Conservation (phyloP, 2,797 vertebrate species). For the Cryptoblepharus egeriae region DNA sequence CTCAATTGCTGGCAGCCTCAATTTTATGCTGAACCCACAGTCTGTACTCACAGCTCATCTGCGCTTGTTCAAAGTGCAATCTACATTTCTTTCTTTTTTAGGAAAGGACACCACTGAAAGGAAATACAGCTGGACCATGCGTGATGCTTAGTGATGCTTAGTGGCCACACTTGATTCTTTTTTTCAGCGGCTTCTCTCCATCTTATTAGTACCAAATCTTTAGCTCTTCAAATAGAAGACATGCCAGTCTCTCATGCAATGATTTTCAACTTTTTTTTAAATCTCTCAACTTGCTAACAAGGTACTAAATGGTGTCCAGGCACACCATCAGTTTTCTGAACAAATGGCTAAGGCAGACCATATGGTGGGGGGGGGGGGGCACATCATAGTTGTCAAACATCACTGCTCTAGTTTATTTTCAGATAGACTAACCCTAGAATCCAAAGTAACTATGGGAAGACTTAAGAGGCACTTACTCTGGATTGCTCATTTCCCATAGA, state of each 20-base stretch:
- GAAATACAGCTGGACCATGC: background rate
- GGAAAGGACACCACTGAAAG: background rate
- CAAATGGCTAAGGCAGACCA: too few species aligned
- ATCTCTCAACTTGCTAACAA: too few species aligned
- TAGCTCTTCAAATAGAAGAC: background rate
- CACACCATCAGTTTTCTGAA: too few species aligned
- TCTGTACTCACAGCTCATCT: background rate
- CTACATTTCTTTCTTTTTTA: background rate
- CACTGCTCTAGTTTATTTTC: too few species aligned
- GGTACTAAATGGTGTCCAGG: too few species aligned
- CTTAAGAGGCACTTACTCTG: too few species aligned
- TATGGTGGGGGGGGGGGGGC: too few species aligned
- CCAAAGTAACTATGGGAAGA: too few species aligned
- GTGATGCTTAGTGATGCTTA: background rate
- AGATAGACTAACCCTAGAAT: background rate
- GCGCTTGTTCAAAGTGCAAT: background rate
- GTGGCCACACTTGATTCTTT: background rate
- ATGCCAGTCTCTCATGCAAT: background rate
- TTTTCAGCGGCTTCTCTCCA: background rate
- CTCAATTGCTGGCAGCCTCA: slow-evolving; percentile 5
- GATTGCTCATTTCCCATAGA: too few species aligned
- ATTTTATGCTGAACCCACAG: slow-evolving; percentile 26
- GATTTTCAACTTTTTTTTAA: too few species aligned
- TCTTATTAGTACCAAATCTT: background rate
- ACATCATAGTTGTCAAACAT: too few species aligned